Percentiles rank a stretch among this genome's conserved stretches.
These are phyloP conservation scores for Ivindomyrus marchei DNA, from an alignment of 2,113 vertebrate genomes.

Conservation along the genomic window DNA sequence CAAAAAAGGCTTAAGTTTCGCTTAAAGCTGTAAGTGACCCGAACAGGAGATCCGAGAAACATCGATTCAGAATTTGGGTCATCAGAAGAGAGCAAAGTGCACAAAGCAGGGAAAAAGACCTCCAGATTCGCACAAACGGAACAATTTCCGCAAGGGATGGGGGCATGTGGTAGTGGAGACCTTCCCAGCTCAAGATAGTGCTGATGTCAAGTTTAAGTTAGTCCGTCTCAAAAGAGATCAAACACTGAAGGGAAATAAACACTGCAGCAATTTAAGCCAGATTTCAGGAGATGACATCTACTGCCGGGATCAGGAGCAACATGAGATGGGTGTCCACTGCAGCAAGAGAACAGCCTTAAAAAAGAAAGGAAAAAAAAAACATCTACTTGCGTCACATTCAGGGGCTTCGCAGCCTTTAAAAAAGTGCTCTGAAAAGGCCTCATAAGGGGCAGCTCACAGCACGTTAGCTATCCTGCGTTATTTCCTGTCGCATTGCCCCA, in stretches of 20 bases:
- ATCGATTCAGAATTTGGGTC: neutral
- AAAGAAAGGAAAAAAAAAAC: neutral
- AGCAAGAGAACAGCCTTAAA: neutral
- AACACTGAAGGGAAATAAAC: neutral
- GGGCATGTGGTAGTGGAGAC: neutral
- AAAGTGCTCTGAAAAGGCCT: neutral
- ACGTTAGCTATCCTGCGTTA: neutral
- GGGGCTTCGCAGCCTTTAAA: neutral
- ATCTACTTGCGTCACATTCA: neutral
- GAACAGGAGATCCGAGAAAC: neutral
- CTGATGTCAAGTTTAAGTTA: neutral
- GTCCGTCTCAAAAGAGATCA: neutral
- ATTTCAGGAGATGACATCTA: neutral
- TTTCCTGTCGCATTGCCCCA: neutral
- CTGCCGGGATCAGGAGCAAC: neutral
- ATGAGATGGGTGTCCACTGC: neutral
- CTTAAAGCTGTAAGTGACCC: neutral
- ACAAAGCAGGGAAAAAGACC: neutral
- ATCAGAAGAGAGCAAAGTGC: neutral
- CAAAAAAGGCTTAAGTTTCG: neutral
- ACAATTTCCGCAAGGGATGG: neutral
- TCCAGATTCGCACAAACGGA: neutral
- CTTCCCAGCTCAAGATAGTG: neutral
- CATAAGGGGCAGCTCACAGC: neutral
- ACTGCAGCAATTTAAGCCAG: neutral